Percentiles rank a stretch among this genome's conserved stretches.
phyloP scores from a whole-genome alignment of 2,888 invertebrate genomes.

The Tanypteryx hageni region DNA sequence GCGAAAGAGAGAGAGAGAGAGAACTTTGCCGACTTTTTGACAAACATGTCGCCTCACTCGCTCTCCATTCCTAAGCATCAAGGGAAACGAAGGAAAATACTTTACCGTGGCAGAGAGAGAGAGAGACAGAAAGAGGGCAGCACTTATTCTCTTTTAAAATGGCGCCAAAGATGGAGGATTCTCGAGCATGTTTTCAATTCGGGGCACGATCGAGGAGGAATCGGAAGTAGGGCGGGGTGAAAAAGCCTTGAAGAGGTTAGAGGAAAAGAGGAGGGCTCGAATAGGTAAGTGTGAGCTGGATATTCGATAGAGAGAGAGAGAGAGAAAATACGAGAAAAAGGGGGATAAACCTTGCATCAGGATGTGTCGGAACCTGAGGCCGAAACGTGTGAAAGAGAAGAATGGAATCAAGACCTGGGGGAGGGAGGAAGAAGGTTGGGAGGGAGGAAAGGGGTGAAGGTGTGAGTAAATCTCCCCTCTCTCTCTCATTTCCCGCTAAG shows the following conservation, averaged over 20 bases:
- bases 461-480: too few relatives aligned
- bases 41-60: too few relatives aligned
- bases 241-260: background rate
- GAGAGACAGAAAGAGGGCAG: too few relatives aligned
- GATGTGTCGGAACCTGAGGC: conserved; percentile 10
- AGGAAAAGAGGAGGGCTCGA: background rate
- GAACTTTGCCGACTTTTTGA: too few relatives aligned
- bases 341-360: conserved; percentile 38
- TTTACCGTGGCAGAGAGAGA: too few relatives aligned
- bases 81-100: too few relatives aligned
- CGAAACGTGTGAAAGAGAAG: background rate
- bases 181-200: conserved; percentile 20
- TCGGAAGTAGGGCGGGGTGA: background rate
- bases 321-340: background rate
- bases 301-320: background rate
- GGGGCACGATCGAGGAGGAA: conserved; percentile 1
- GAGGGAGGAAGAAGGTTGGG: background rate
- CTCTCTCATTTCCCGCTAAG: too few relatives aligned
- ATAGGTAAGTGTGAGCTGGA: background rate
- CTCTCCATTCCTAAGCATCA: too few relatives aligned
- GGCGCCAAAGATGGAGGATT: conserved; percentile 2
- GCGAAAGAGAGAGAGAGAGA: too few relatives aligned
- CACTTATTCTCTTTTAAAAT: background rate
- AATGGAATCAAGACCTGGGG: background rate
- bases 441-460: too few relatives aligned